Percentiles rank a stretch among this genome's conserved stretches.
These are phyloP conservation scores for Alaudala cheleensis DNA, from an alignment of 2,113 vertebrate genomes.

Conservation along the genomic window DNA sequence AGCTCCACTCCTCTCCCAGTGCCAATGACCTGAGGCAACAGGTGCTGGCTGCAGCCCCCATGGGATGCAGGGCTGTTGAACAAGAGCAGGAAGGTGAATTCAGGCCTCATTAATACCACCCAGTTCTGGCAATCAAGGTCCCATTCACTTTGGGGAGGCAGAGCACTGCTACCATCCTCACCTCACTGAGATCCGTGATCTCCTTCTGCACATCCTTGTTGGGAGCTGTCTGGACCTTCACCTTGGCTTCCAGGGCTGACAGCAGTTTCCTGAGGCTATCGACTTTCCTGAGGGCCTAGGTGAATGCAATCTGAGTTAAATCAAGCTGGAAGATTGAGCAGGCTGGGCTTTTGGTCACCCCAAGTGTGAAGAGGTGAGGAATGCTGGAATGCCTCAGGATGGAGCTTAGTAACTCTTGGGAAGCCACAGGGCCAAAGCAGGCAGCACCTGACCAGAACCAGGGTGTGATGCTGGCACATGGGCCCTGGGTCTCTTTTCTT, in stretches of 20 bases:
- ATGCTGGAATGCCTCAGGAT: background rate
- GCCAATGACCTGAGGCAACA: background rate
- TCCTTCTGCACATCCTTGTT: slow-evolving; percentile 97
- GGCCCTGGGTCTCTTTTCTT: background rate
- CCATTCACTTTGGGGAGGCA: background rate
- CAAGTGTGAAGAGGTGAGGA: background rate
- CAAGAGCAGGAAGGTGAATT: background rate
- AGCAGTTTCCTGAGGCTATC: slow-evolving; percentile 82
- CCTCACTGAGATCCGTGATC: slow-evolving; percentile 90
- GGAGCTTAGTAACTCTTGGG: background rate
- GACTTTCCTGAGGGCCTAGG: slow-evolving; percentile 90
- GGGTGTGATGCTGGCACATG: background rate
- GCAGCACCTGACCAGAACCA: background rate
- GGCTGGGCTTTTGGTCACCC: background rate
- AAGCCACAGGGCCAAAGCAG: background rate
- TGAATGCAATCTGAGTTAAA: background rate
- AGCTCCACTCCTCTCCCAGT: background rate
- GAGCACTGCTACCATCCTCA: slow-evolving; percentile 36
- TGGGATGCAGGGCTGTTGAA: background rate
- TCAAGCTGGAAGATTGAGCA: background rate
- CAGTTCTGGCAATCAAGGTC: background rate
- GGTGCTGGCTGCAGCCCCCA: background rate
- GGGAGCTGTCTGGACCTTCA: slow-evolving; percentile 87
- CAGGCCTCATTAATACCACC: background rate
- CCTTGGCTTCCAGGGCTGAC: slow-evolving; percentile 81